Evolutionary conservation across 2,888 invertebrate genomes (phyloP).

Genomic region (Oscheius sp.): DNA sequence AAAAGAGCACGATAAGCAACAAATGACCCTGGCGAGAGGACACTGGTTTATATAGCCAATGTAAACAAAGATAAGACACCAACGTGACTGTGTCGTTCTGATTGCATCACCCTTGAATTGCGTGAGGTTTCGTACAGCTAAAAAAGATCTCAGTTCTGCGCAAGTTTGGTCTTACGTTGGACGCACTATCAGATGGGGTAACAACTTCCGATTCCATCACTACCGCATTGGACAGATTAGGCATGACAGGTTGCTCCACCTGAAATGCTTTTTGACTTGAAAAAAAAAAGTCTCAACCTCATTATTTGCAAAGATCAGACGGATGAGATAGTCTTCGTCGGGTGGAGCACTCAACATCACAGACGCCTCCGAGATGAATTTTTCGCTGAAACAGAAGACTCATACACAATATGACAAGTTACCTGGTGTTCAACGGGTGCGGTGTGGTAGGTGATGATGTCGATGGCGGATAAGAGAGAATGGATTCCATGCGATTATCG

Average conservation of each 20-base stretch:
- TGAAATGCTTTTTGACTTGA: neutral
- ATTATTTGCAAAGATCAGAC: conserved; percentile 24
- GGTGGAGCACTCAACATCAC: neutral
- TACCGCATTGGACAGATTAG: neutral
- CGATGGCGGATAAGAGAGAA: conserved; percentile 25
- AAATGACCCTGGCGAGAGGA: neutral
- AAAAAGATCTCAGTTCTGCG: neutral
- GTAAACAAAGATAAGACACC: neutral
- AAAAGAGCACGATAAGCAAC: neutral
- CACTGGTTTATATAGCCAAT: too few species aligned
- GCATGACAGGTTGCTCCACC: neutral
- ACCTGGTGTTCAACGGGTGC: conserved; percentile 4
- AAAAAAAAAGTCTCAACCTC: neutral
- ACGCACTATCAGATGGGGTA: conserved; percentile 1
- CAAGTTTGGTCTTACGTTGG: neutral
- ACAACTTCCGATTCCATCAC: conserved; percentile 20
- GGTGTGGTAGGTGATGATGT: neutral
- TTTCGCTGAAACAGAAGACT: conserved; percentile 3
- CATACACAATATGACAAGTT: neutral
- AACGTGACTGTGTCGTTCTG: neutral
- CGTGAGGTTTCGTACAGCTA: neutral
- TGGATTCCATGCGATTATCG: conserved; percentile 22
- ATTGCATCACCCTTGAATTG: neutral
- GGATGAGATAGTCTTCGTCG: conserved; percentile 30
- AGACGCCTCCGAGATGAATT: conserved; percentile 32